phyloP scores from a whole-genome alignment of 2,888 invertebrate genomes.

The Spisula solida region DNA sequence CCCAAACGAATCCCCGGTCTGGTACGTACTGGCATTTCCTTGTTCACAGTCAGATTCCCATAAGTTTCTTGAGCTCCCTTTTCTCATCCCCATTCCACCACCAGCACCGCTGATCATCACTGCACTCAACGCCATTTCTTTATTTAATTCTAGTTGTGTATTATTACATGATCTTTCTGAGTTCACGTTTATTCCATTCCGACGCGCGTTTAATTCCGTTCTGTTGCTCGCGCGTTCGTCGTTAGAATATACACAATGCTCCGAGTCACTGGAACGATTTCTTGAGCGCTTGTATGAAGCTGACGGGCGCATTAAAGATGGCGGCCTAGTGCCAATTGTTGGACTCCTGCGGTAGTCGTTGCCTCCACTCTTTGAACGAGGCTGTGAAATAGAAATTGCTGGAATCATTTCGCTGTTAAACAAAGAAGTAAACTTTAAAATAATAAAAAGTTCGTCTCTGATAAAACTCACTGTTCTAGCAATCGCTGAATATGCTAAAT shows the following conservation, averaged over 20 bases:
- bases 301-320: constrained; percentile 27
- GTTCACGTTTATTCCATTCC: neutral
- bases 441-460: too few species aligned
- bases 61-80: constrained; percentile 53
- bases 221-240: constrained; percentile 39
- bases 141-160: constrained; percentile 23
- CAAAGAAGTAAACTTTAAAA: neutral
- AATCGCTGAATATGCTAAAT: neutral
- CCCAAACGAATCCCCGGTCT: constrained; percentile 28
- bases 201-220: neutral
- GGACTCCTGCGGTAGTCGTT: constrained; percentile 55
- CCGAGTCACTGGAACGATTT: constrained; percentile 54
- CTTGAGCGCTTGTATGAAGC: constrained; percentile 20
- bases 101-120: constrained; percentile 71
- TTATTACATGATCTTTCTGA: constrained; percentile 33
- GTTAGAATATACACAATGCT: constrained; percentile 43
- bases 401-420: constrained; percentile 58
- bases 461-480: too few species aligned
- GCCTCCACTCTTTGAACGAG: constrained; percentile 56
- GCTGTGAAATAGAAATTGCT: constrained; percentile 71
- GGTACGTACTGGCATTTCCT: constrained; percentile 43
- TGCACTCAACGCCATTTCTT: constrained; percentile 75
- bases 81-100: constrained; percentile 45
- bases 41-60: constrained; percentile 57
- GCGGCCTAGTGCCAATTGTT: constrained; percentile 27